Evolutionary conservation across 2,797 vertebrate genomes (phyloP), one percentile per base, ranked within the genome.

Genomic region (Melanotaenia parkinsoni): DNA sequence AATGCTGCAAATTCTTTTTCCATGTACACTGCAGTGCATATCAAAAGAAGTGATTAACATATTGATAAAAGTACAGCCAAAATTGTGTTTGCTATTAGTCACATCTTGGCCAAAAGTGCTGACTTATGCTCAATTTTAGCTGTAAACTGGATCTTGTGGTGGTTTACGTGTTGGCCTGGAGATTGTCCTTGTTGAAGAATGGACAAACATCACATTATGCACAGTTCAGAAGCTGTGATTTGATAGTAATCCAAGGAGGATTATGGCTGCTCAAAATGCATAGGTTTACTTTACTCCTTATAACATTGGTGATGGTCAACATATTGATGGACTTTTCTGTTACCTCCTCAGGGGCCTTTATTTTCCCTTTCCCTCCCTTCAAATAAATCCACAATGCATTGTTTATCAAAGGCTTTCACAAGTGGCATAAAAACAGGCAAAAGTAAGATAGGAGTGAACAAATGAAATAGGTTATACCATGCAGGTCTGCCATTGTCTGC

Each of bases 151-250:
- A 57, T 22, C 14, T 58, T 37, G 5, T 22, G 50, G 26, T 20
- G 62, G 58, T 71, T 63, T 66, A 61, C 66, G 65, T 51, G 33
- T 51, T 7, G 60, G 35, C 32, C 18, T 28, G 30, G 47, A 16
- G 50, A 63, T 43, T 63, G 53, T 69, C 76, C 74, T 81, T 81
- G 79, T 75, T 77, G 70, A 79, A 69, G 68, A 82, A 81, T 88
- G 70, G 60, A 73, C 88, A 88, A 88, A 85, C 67, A 83, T 82
- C 40, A 64, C 54, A 83, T 88, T 56, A 83, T 81, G 63, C 62
- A 67, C 53, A 87, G 72, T 86, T 82, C 82, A 74, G 33, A 65
- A 84, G 70, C 65, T 69, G 61, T 59, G 73, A 84, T 79, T 77
- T 70, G 63, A 84, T 72, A 30, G 67, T 79, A 86, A 83, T 83